Base-by-base conservation (phyloP, 92 coral and sea anemone genomes). In the Epizoanthus illoricatus region DNA sequence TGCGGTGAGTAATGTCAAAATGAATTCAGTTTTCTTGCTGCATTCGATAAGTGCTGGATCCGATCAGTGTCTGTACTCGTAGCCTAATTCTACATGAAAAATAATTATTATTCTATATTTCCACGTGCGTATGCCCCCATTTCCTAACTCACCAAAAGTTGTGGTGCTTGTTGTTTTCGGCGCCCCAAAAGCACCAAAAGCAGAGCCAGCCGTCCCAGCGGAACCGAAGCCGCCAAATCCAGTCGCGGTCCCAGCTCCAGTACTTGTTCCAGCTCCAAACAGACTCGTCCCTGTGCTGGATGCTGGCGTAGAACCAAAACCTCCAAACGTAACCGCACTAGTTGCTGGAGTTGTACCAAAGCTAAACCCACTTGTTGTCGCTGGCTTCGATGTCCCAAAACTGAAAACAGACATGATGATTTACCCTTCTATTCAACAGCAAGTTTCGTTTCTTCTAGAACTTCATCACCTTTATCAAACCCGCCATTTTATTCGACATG, bases 161-260 rank as follows among this genome's bases (percentile, higher is more conserved):
- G 92, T 80, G 10, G 94, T 15, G 33, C 90, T 81, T 56, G 97
- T 81, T 33, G 94, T 79, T 84, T 93, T 90, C 23, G 85, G 88
- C 7, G 75, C 36, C 21, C 91, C 91, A 88, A 88, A 85, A 23
- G 76, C 74, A 20, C 90, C 86, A 61, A 76, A 78, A 42, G 92
- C 87, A 18, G 94, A 42, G 16, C 90, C 87, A 19, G 92, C 73
- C 8, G 94, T 69, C 74, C 89, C 86, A 19, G 79, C 80, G 7
- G 72, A 41, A 9, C 91, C 91, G 69, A 87, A 83, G 19, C 67
- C 74, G 69, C 88, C 84, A 64, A 89, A 85, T 47, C 79, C 89
- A 15, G 87, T 80, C 43, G 59, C 57, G 28, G 91, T 20, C 18
- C 79, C 74, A 60, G 88, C 23, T 23, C 87, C 87, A 67, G 88